Conservation (phyloP, 2,113 vertebrate species). For the Rattus norvegicus region DNA sequence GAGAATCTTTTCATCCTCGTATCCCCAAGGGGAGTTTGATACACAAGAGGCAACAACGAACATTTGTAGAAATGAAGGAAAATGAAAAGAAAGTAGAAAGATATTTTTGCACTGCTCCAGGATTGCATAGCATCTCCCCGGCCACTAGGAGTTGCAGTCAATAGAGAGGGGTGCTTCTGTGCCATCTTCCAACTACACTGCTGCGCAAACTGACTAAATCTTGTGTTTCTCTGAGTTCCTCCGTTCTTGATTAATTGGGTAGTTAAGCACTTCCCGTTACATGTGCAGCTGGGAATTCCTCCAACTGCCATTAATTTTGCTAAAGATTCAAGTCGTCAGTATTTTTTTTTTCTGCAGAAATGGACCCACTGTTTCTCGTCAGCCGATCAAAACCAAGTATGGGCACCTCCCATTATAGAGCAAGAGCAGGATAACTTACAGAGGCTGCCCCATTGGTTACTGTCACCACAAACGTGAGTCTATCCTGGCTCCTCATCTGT, state of each 20-base stretch:
- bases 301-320: conserved; percentile 72
- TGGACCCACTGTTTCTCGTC: conserved; percentile 33
- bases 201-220: conserved; percentile 65
- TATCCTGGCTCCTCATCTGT: conserved; percentile 17
- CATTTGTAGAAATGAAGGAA: neutral
- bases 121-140: neutral
- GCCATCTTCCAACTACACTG: conserved; percentile 56
- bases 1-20: neutral
- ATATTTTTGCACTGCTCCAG: conserved; percentile 14
- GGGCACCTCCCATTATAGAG: neutral
- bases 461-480: conserved; percentile 27
- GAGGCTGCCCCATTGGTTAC: conserved; percentile 29
- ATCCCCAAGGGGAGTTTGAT: neutral
- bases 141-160: conserved; percentile 47
- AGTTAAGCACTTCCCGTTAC: conserved; percentile 64
- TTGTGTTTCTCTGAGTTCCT: conserved; percentile 70
- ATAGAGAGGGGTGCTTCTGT: conserved; percentile 57
- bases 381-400: conserved; percentile 54
- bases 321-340: conserved; percentile 54
- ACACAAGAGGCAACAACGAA: neutral
- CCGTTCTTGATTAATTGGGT: conserved; percentile 72
- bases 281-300: conserved; percentile 76
- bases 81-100: neutral
- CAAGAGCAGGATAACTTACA: conserved; percentile 28
- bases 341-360: conserved; percentile 55